Conservation (phyloP, 92 coral and sea anemone species). For the Umimayanthus chanpuru region DNA sequence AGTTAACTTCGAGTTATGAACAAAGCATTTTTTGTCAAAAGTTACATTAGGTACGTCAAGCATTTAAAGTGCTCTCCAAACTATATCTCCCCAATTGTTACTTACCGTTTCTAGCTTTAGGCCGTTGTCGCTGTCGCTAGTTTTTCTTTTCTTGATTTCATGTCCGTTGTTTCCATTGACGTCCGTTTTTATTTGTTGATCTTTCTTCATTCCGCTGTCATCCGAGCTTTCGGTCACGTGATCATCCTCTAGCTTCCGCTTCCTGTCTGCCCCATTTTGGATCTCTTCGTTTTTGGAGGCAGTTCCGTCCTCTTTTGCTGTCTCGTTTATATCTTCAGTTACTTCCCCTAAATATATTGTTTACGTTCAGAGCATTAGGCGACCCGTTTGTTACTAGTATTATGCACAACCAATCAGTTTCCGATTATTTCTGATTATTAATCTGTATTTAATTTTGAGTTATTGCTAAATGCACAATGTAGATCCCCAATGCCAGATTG, state of each 20-base stretch:
- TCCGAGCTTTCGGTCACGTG: conserved; percentile 56
- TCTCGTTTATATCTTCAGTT: conserved; percentile 48
- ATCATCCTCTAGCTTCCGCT: conserved; percentile 70
- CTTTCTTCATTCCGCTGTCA: conserved; percentile 60
- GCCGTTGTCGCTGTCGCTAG: conserved; percentile 67
- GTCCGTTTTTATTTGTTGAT: conserved; percentile 68
- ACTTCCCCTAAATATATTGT: conserved; percentile 43
- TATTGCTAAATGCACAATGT: no score
- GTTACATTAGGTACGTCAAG: no score
- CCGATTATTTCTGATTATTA: no score
- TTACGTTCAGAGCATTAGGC: not conserved
- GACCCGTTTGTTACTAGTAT: not conserved
- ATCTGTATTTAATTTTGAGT: no score
- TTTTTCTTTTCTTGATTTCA: conserved; percentile 81
- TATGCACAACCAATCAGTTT: no score
- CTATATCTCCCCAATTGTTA: not conserved
- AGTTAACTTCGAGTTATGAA: no score
- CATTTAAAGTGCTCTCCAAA: no score
- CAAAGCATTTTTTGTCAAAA: no score
- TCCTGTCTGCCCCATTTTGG: conserved; percentile 61
- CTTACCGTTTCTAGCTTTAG: conserved; percentile 63
- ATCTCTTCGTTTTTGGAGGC: not conserved
- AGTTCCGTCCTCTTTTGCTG: conserved; percentile 54
- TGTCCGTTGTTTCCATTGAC: conserved; percentile 90
- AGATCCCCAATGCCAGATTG: no score